Evolutionary conservation across 1,140 invertebrate species (phyloP).

Genomic region (Penaeus indicus): DNA sequence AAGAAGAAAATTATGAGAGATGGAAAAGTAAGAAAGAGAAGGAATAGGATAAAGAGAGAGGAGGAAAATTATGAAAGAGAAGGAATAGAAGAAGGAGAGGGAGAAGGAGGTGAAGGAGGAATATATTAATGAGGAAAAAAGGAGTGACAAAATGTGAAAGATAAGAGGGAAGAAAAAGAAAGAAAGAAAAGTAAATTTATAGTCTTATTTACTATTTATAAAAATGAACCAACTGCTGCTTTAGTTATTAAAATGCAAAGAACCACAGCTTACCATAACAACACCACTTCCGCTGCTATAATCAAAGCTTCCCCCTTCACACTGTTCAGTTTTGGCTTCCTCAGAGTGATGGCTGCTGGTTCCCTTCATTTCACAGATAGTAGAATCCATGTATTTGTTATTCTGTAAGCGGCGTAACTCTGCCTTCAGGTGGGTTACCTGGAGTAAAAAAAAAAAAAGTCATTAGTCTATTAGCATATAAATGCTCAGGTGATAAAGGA

Average conservation of each 20-base stretch:
- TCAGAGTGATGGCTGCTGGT: neutral
- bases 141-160: too few species aligned
- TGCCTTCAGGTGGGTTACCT: constrained; percentile 31
- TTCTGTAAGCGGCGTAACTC: constrained; percentile 50
- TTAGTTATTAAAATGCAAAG: neutral
- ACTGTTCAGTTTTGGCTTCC: neutral
- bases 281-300: constrained; percentile 37
- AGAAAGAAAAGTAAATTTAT: too few species aligned
- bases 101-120: too few species aligned
- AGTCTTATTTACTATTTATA: too few species aligned
- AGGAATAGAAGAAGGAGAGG: too few species aligned
- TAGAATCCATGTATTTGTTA: constrained; percentile 29
- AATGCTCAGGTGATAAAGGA: neutral
- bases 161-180: too few species aligned
- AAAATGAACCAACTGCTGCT: neutral
- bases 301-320: constrained; percentile 1
- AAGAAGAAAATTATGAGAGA: too few species aligned
- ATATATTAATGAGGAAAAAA: too few species aligned
- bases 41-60: too few species aligned
- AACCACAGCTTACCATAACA: constrained; percentile 33
- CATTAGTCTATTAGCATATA: neutral
- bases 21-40: too few species aligned
- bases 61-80: too few species aligned
- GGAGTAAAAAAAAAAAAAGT: neutral
- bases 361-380: constrained; percentile 48